A percentile compares a stretch with the other conserved stretches of the same genome.
Conservation (phyloP, 2,888 invertebrate genomes). For the Amiota minor region DNA sequence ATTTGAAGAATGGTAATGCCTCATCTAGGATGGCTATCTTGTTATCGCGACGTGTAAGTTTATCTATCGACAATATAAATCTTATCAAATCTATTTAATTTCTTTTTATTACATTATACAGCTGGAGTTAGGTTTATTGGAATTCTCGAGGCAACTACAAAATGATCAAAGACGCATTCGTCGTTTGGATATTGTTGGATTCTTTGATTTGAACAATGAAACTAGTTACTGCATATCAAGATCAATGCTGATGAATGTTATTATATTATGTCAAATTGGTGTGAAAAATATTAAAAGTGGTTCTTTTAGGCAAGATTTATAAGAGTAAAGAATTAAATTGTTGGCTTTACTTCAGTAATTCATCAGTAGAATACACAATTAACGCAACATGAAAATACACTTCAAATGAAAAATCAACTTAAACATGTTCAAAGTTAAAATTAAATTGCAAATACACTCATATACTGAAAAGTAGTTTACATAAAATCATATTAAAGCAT, state of each 20-base stretch:
- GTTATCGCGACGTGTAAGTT: constrained; percentile 1
- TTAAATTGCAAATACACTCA: neutral
- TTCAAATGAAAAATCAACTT: constrained; percentile 3
- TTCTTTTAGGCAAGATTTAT: neutral
- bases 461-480: neutral
- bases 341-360: neutral
- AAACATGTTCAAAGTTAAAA: neutral
- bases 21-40: neutral
- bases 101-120: constrained; percentile 1
- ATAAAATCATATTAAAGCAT: too few relatives aligned
- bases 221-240: neutral
- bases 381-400: neutral
- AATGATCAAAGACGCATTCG: neutral
- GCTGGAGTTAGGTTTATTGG: constrained; percentile 1
- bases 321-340: neutral
- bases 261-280: neutral
- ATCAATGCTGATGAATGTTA: neutral
- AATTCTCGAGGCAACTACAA: neutral
- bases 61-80: neutral
- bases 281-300: neutral
- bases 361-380: neutral
- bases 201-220: constrained; percentile 8
- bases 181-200: neutral
- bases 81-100: neutral
- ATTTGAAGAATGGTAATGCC: neutral